Percentiles rank a stretch among this genome's conserved stretches.
phyloP scores from a whole-genome alignment of 2,113 vertebrate species.

The Erinaceus europaeus region DNA sequence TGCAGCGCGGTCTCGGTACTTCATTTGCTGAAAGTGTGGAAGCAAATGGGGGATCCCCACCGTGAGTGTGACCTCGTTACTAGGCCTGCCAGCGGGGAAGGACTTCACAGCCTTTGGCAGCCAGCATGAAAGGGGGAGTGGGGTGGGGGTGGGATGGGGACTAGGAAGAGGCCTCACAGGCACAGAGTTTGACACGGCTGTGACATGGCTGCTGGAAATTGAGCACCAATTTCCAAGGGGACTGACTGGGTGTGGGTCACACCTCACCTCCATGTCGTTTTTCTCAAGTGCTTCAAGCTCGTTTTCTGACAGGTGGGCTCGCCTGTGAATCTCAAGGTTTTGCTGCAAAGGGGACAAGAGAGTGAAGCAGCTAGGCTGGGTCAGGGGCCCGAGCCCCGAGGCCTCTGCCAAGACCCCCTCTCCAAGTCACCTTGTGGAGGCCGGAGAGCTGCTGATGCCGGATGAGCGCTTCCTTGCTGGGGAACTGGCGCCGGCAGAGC shows the following conservation, averaged over 20 bases:
- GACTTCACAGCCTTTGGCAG: neutral
- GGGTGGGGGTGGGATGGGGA: too few relatives aligned
- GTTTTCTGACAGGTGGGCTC: slow-evolving; percentile 78
- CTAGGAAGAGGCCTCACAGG: neutral
- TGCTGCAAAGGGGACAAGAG: slow-evolving; percentile 80
- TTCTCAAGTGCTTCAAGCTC: slow-evolving; percentile 82
- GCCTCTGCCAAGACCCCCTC: neutral
- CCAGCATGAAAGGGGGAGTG: too few relatives aligned
- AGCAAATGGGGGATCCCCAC: neutral
- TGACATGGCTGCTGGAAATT: neutral
- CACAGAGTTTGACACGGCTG: neutral
- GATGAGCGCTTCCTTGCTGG: slow-evolving; percentile 92
- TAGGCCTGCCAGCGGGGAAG: neutral
- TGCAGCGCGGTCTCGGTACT: slow-evolving; percentile 80
- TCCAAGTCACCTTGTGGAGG: slow-evolving; percentile 90
- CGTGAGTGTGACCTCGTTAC: neutral
- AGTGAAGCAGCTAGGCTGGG: neutral
- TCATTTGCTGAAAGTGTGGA: slow-evolving; percentile 70
- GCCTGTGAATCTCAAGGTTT: slow-evolving; percentile 90
- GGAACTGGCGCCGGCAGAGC: slow-evolving; percentile 92
- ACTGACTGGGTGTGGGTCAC: neutral
- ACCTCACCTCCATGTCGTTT: slow-evolving; percentile 83
- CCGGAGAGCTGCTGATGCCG: slow-evolving; percentile 94
- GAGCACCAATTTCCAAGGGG: neutral
- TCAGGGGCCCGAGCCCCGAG: fast-evolving